phyloP scores from a whole-genome alignment of 2,797 vertebrate species.

The Liasis olivaceus region DNA sequence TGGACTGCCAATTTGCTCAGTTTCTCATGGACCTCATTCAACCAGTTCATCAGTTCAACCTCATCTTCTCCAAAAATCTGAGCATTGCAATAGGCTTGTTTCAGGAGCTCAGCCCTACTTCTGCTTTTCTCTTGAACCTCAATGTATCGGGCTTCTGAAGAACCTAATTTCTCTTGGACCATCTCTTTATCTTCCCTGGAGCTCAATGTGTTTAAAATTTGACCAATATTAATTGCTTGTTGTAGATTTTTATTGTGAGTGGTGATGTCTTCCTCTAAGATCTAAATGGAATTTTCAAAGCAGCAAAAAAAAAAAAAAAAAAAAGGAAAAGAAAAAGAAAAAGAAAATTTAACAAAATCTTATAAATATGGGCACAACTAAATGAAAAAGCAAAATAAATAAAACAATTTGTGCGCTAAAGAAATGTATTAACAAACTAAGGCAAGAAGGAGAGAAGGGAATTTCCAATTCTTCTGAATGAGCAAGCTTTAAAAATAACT shows the following conservation, averaged over 20 bases:
- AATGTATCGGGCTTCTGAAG: conserved; percentile 84
- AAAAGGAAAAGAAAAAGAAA: conserved; percentile 63
- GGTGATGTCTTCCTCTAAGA: conserved; percentile 92
- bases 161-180: conserved; percentile 92
- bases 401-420: conserved; percentile 20
- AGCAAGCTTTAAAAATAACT: conserved; percentile 26
- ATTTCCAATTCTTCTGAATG: conserved; percentile 7
- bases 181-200: conserved; percentile 93
- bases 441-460: not conserved
- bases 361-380: conserved; percentile 33
- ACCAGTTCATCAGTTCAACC: conserved; percentile 98
- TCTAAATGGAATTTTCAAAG: conserved; percentile 77
- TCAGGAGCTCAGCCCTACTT: conserved; percentile 89
- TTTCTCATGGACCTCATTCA: conserved; percentile 85
- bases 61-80: conserved; percentile 96
- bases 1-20: conserved; percentile 85
- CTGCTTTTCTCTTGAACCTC: conserved; percentile 91
- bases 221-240: conserved; percentile 89
- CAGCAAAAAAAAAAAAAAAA: conserved; percentile 49
- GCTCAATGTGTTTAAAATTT: conserved; percentile 88
- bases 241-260: conserved; percentile 89
- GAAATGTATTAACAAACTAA: not conserved
- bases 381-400: conserved; percentile 20
- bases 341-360: conserved; percentile 64
- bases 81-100: conserved; percentile 92